phyloP scores from a whole-genome alignment of 2,797 vertebrate genomes.

The Sphaeramia orbicularis region DNA sequence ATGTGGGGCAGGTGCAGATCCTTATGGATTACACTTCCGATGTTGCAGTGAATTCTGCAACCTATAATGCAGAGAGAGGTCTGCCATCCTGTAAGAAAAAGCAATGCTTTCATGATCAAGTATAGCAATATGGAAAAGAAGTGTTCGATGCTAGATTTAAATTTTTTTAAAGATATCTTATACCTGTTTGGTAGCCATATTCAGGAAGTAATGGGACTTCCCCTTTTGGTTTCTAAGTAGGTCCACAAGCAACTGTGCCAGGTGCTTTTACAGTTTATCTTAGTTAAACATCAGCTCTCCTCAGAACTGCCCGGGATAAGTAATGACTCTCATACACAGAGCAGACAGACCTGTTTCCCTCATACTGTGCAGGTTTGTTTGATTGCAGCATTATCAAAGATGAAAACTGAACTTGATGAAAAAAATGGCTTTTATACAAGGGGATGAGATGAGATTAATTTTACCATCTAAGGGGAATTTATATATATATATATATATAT shows the following conservation, averaged over 20 bases:
- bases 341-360: background rate
- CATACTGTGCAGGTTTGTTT: no score
- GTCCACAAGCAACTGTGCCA: conserved; percentile 49
- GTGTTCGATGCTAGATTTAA: background rate
- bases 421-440: no score
- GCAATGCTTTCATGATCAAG: no score
- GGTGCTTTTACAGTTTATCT: conserved; percentile 77
- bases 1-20: conserved; percentile 2
- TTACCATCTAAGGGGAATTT: no score
- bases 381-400: no score
- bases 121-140: no score
- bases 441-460: no score
- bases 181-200: conserved; percentile 12
- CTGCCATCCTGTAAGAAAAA: no score
- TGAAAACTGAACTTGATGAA: no score
- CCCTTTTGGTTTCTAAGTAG: conserved; percentile 62
- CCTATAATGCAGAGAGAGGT: no score
- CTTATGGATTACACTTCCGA: background rate
- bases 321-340: background rate
- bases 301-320: conserved; percentile 36
- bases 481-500: no score
- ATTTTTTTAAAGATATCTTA: conserved; percentile 7
- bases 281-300: conserved; percentile 78
- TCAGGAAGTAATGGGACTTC: conserved; percentile 74
- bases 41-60: background rate